phyloP scores from a whole-genome alignment of 2,888 invertebrate species.

The Amiota communis region DNA sequence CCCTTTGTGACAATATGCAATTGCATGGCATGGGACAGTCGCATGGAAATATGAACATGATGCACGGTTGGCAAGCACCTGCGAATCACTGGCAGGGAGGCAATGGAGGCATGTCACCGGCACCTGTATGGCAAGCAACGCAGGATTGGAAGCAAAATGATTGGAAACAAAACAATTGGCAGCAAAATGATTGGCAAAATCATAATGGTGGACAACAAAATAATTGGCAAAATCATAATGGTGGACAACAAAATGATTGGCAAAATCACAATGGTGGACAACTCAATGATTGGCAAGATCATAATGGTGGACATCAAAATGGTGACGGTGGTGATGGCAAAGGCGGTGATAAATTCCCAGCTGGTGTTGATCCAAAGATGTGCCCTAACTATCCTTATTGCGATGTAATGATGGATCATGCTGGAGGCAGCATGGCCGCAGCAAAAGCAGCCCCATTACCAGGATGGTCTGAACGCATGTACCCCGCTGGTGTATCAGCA shows the following conservation, averaged over 20 bases:
- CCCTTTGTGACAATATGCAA: slow-evolving; percentile 69
- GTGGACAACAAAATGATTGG: not conserved
- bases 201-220: not conserved
- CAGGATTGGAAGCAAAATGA: not conserved
- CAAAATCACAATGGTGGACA: not conserved
- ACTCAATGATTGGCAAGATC: not conserved
- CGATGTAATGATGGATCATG: slow-evolving; percentile 42
- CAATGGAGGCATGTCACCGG: not conserved
- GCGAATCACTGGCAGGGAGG: not conserved
- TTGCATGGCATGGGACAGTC: slow-evolving; percentile 19
- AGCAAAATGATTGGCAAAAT: not conserved
- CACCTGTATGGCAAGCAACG: not conserved
- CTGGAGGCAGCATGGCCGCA: not conserved
- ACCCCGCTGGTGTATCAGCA: slow-evolving; percentile 68
- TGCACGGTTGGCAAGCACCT: not conserved
- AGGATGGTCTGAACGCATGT: slow-evolving; percentile 64
- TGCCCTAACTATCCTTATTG: slow-evolving; percentile 74
- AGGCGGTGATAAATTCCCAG: slow-evolving; percentile 63
- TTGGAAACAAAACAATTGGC: not conserved
- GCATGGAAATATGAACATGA: not conserved
- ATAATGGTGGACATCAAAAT: not conserved
- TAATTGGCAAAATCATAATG: not conserved
- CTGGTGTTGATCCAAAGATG: slow-evolving; percentile 68
- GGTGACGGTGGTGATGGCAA: slow-evolving; percentile 20
- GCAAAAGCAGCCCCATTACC: slow-evolving; percentile 53